Evolutionary conservation across 2,113 vertebrate genomes (phyloP), one percentile per base, ranked within the genome.

Genomic region (Notiomystis cincta): DNA sequence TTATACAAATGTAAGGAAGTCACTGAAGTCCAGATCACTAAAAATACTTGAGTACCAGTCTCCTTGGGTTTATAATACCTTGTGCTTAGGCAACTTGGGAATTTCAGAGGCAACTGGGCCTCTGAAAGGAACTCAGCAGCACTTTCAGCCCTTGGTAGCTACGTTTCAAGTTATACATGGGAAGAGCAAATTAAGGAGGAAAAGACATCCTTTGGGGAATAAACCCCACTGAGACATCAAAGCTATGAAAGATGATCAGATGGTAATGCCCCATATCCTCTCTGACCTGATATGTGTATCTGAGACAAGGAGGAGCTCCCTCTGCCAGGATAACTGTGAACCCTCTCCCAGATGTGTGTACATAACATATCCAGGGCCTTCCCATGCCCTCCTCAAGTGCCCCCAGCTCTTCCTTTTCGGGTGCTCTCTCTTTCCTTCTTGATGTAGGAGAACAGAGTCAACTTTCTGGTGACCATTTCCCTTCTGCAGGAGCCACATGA

Each of bases 311-410:
- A 51, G 11, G 70, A 31, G 22, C 19, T 89, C 19, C 48, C 31
- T 54, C 47, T 53, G 42, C 47, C 82, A 60, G 65, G 47, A 38
- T 0, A 65, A 48, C 82, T 60, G 27, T 18, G 64, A 51, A 3
- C 30, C 15, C 50, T 75, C 56, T 78, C 42, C 56, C 51, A 48
- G 31, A 13, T 5, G 28, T 2, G 0, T 28, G n/a, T 45, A 20
- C 4, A 0, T 2, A 18, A 77, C 6, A 0, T 10, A 33, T 28
- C 72, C 81, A 48, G n/a, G n/a, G n/a, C n/a, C n/a, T 24, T 5
- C 48, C 42, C 25, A 9, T n/a, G 13, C 11, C 31, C 23, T 81
- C 30, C 60, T 35, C 9, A 5, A 45, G 42, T 16, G 31, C 45
- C 42, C 35, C 77, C 56, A 78, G 60, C 10, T 75, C 38, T 14